These are phyloP conservation scores for Dioctria linearis DNA, from an alignment of 2,888 invertebrate species.

Conservation along the genomic window DNA sequence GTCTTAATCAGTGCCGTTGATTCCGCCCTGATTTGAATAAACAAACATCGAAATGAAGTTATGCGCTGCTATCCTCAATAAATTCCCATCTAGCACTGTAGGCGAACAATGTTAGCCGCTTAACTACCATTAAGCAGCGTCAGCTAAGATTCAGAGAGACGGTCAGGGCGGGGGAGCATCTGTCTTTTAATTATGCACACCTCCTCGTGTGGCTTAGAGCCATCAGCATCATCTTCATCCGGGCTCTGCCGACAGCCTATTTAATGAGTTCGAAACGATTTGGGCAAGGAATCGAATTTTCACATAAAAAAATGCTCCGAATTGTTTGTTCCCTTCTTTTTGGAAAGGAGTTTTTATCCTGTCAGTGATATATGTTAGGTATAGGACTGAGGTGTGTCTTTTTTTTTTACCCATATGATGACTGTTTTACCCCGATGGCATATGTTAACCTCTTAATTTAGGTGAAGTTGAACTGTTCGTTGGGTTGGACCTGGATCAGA, in stretches of 20 bases:
- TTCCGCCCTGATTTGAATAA: conserved; percentile 41
- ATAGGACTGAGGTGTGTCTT: too few relatives aligned
- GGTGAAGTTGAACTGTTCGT: background rate
- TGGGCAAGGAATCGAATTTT: conserved; percentile 23
- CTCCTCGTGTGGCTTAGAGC: background rate
- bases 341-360: background rate
- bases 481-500: background rate
- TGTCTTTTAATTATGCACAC: conserved; percentile 38
- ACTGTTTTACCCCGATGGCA: conserved; percentile 13
- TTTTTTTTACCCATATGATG: background rate
- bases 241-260: background rate
- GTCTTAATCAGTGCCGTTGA: conserved; percentile 42
- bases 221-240: background rate
- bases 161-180: conserved; percentile 13
- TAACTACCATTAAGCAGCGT: too few relatives aligned
- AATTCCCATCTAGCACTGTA: conserved; percentile 28
- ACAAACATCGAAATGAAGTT: conserved; percentile 40
- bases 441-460: conserved; percentile 44
- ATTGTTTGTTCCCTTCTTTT: background rate
- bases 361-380: conserved; percentile 24
- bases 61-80: conserved; percentile 25
- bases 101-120: background rate
- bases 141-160: background rate
- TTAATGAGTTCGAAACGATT: conserved; percentile 31
- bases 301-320: conserved; percentile 8